These are phyloP conservation scores for Dasypus novemcinctus DNA, from an alignment of 2,113 vertebrate species.

Conservation along the genomic window DNA sequence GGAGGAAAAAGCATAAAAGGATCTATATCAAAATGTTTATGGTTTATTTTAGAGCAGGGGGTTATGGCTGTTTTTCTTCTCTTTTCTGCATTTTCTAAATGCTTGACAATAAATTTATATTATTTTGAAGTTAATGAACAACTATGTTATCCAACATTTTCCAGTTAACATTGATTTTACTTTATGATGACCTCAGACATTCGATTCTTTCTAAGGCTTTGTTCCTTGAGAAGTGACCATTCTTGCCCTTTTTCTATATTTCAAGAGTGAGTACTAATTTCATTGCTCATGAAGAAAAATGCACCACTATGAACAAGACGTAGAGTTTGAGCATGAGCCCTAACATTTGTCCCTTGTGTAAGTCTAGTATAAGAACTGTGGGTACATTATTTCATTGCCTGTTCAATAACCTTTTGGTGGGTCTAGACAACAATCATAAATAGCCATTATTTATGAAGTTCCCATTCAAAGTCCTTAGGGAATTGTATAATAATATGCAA, in stretches of 20 bases:
- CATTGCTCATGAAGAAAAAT: conserved; percentile 34
- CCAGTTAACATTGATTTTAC: neutral
- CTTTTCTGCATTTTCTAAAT: neutral
- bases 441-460: conserved; percentile 65
- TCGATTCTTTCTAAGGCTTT: neutral
- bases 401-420: conserved; percentile 64
- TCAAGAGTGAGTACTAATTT: neutral
- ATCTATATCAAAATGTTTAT: neutral
- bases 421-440: conserved; percentile 73
- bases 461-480: conserved; percentile 41
- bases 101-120: neutral
- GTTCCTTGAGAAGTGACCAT: neutral
- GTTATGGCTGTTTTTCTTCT: neutral
- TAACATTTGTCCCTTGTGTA: conserved; percentile 43
- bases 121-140: conserved; percentile 25
- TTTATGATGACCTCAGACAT: neutral
- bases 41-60: neutral
- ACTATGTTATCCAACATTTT: neutral
- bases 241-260: conserved; percentile 4
- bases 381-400: conserved; percentile 71
- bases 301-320: conserved; percentile 36
- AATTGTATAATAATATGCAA: conserved; percentile 45
- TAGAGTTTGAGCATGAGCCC: conserved; percentile 43
- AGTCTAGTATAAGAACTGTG: conserved; percentile 50
- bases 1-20: neutral